Evolutionary conservation across 2,888 invertebrate genomes (phyloP), one percentile per base, ranked within the genome.

Genomic region (Ischnus inquisitorius): DNA sequence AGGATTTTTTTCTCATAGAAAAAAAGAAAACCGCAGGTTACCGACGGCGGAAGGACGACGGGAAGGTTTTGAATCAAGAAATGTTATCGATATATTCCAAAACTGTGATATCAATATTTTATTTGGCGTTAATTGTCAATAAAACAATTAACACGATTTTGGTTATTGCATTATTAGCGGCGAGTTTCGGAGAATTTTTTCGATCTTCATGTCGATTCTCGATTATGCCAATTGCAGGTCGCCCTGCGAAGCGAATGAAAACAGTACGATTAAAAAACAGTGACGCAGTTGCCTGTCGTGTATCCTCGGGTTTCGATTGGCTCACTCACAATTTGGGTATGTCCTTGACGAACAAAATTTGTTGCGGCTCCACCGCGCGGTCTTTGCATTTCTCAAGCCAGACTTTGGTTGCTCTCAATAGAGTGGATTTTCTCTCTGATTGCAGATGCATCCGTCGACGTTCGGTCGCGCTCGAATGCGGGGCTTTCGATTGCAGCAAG

Each of bases 331-430:
- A 83, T 87, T 82, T 90, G 10, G 92, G 92, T 6, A 93, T 78
- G 77, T 93, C 90, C 86, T 93, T 93, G 16, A 93, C 90, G 57
- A 91, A 93, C 25, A 80, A 84, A 51, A 88, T 25, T 46, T 85
- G 78, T 10, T 80, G 86, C 2, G 80, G 64, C 3, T 78, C 84
- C 16, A 77, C 69, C 2, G 12, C 10, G 25, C 57, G 54, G 6
- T 51, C 48, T 84, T 83, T 90, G 64, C 90, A 90, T 82, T 89
- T 93, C 68, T 91, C 90, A 43, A 88, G 88, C 93, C 93, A 93
- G 12, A 89, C 89, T 82, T 90, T 89, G 0, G 93, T 93, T 2
- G 89, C 87, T 16, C 91, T 90, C 0, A 91, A 67, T 5, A 93
- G 83, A 4, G 92, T 92, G 1, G 92, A 92, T 68, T 67, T 6